Base-by-base conservation (phyloP, 2,113 vertebrate genomes). In the Platysteira castanea region DNA sequence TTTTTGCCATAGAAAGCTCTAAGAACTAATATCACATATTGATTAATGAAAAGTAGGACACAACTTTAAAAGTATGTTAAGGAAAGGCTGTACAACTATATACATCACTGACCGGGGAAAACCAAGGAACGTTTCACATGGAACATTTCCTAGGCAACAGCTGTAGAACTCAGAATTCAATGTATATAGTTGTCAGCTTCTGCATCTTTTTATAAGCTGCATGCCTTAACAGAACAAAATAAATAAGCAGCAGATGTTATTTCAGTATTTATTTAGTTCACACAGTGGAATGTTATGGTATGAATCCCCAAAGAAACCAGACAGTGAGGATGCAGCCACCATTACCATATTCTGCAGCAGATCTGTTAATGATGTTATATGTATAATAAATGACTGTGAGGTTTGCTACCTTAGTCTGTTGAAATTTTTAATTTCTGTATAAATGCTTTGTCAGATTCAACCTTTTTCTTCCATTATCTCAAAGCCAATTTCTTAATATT, bases 1-100 rank as follows among this genome's bases (percentile, higher is more conserved):
- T 89, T 98, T 98, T 97, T 97, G 96, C 97, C 97, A 97, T 98
- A 98, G 97, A 98, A 98, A 98, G 97, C 97, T 98, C 98, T 98
- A 98, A 96, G 97, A 98, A 98, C 98, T 98, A 98, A 92, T 96
- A 97, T 92, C 96, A 98, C 90, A 67, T 96, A 95, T 93, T 64
- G 84, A 96, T 96, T 98, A 98, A 97, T 97, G 95, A 96, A 95
- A 98, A 97, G 95, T 89, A 97, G 94, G 98, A 97, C 95, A 98
- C 95, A 97, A 97, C 84, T 97, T 97, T 85, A 74, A 87, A 96
- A 97, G 95, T 95, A 92, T 74, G 90, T 92, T 96, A 97, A 82
- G 92, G 92, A 96, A 97, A 97, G 93, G 90, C 94, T 98, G 96
- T 98, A 98, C 98, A 98, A 94, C 81, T 97, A 96, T 98, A 97